Percentiles rank a stretch among this genome's conserved stretches.
phyloP scores from a whole-genome alignment of 1,140 invertebrate species.

The Zaprionus taronus region DNA sequence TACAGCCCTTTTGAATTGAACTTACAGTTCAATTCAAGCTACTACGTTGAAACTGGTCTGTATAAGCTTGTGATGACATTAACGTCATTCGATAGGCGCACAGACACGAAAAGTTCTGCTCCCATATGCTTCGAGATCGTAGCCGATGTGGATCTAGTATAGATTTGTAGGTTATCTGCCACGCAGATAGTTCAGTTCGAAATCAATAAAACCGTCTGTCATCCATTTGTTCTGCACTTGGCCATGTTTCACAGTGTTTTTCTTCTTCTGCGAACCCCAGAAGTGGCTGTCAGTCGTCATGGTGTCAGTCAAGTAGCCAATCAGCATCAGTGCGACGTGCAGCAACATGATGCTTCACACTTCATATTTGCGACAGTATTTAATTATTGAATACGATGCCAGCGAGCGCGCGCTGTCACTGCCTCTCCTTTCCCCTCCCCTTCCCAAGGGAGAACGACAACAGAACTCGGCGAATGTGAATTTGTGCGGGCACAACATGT shows the following conservation, averaged over 20 bases:
- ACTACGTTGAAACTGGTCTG: background rate
- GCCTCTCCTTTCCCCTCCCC: background rate
- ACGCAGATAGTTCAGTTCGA: background rate
- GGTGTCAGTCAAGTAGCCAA: conserved; percentile 28
- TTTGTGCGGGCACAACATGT: conserved; percentile 54
- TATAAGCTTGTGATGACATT: background rate
- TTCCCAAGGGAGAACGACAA: background rate
- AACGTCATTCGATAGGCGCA: background rate
- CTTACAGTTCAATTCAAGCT: background rate
- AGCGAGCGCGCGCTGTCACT: conserved; percentile 4
- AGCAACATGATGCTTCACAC: conserved; percentile 22
- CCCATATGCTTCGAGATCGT: background rate
- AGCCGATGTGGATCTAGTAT: background rate
- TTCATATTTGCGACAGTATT: conserved; percentile 69
- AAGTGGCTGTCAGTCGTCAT: conserved; percentile 11
- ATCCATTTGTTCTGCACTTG: conserved; percentile 2
- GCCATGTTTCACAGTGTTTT: conserved; percentile 1
- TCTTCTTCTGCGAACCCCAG: conserved; percentile 3
- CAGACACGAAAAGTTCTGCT: background rate
- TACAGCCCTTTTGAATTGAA: background rate
- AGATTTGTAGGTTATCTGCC: background rate
- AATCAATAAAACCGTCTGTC: conserved; percentile 4
- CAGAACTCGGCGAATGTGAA: conserved; percentile 8
- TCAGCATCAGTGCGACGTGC: conserved; percentile 14
- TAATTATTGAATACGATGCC: conserved; percentile 72